A percentile compares a stretch with the other conserved stretches of the same genome.
Evolutionary conservation across 2,797 vertebrate genomes (phyloP).

Genomic region (Notamacropus eugenii): DNA sequence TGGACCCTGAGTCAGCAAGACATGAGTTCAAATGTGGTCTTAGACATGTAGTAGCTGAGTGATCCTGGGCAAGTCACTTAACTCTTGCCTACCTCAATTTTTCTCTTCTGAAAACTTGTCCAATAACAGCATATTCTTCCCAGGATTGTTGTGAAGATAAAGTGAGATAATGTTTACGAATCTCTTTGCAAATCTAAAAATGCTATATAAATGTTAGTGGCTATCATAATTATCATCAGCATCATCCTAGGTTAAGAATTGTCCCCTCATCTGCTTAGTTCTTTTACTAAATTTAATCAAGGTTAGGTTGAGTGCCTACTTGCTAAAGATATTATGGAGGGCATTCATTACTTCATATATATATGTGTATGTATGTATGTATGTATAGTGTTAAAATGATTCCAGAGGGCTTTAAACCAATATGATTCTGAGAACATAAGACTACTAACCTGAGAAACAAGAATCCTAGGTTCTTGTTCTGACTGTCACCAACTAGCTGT

Average conservation of each 20-base stretch:
- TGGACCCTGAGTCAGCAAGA: too few species aligned
- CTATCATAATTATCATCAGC: not conserved
- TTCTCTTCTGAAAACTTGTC: not conserved
- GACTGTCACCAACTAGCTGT: not conserved
- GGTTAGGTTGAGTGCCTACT: not conserved
- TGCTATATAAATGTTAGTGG: not conserved
- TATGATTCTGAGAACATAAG: not conserved
- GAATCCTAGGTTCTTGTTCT: not conserved
- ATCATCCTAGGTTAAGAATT: not conserved
- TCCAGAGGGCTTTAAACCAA: not conserved
- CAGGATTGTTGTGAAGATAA: not conserved
- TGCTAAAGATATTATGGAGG: not conserved
- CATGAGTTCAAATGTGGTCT: too few species aligned
- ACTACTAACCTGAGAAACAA: not conserved
- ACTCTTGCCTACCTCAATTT: too few species aligned
- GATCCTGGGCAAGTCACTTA: too few species aligned
- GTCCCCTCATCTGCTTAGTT: not conserved
- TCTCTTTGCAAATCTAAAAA: not conserved
- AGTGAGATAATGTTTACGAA: not conserved
- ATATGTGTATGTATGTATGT: too few species aligned
- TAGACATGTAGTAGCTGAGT: too few species aligned
- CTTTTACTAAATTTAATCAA: not conserved
- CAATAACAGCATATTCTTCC: not conserved
- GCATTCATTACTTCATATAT: not conserved
- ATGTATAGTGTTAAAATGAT: not conserved